Evolutionary conservation across 2,113 vertebrate species (phyloP).

Genomic region (Menura novaehollandiae): DNA sequence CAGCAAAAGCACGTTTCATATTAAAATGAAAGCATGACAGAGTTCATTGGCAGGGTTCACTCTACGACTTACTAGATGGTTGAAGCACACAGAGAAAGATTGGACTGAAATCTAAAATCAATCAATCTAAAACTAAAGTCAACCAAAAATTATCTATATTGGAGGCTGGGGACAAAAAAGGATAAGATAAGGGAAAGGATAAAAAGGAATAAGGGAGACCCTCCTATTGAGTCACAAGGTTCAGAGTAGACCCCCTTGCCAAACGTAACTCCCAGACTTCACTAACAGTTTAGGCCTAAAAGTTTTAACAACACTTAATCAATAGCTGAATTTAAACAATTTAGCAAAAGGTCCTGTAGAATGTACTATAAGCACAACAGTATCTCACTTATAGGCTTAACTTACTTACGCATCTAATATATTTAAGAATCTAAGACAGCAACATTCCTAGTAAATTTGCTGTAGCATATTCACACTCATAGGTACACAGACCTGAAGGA

Average conservation of each 20-base stretch:
- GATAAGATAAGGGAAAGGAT: neutral
- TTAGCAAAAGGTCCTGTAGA: neutral
- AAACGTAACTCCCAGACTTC: neutral
- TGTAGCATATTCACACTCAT: neutral
- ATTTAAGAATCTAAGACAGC: neutral
- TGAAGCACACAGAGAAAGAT: neutral
- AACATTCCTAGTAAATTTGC: neutral
- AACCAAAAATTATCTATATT: neutral
- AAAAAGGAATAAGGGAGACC: neutral
- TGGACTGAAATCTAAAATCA: neutral
- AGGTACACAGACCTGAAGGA: neutral
- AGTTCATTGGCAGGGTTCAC: neutral
- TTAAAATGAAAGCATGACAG: neutral
- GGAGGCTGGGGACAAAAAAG: neutral
- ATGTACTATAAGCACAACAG: neutral
- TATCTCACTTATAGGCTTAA: neutral
- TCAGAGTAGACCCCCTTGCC: neutral
- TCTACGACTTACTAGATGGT: neutral
- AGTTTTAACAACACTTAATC: neutral
- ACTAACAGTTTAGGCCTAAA: neutral
- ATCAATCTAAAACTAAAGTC: neutral
- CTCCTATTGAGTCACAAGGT: neutral
- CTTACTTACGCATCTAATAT: fast-evolving
- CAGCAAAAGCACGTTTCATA: neutral
- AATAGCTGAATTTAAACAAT: neutral